phyloP scores from a whole-genome alignment of 2,888 invertebrate species.

The Trichopoda pennipes region DNA sequence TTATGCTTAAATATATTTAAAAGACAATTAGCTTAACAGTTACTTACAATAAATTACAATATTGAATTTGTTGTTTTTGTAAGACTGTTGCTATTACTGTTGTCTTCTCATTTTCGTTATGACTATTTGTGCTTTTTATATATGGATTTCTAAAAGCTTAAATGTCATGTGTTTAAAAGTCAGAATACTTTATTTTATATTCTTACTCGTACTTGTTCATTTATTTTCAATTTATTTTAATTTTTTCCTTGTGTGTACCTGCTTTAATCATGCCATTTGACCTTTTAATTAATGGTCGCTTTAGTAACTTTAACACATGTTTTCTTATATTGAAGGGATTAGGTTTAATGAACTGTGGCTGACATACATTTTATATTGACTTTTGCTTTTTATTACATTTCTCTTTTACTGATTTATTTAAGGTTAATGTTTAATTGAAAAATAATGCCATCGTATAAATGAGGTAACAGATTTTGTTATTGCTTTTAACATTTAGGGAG shows the following conservation, averaged over 20 bases:
- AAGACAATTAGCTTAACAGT: slow-evolving; percentile 72
- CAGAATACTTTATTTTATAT: no score
- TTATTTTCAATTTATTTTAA: not conserved
- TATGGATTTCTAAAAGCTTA: no score
- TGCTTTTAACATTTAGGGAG: no score
- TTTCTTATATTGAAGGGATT: slow-evolving; percentile 39
- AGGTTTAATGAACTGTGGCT: slow-evolving; percentile 45
- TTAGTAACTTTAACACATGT: slow-evolving; percentile 8
- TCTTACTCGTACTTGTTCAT: no score
- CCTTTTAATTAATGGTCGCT: slow-evolving; percentile 48
- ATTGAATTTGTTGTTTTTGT: slow-evolving; percentile 8
- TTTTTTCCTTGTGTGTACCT: not conserved
- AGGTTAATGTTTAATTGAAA: not conserved
- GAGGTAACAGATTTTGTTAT: no score
- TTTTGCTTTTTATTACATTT: not conserved
- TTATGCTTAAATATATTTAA: slow-evolving; percentile 61
- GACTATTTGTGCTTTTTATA: not conserved
- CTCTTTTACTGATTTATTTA: not conserved
- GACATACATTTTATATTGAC: slow-evolving; percentile 15
- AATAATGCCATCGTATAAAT: no score
- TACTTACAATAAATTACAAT: slow-evolving; percentile 70
- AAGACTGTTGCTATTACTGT: not conserved
- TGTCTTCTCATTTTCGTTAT: not conserved
- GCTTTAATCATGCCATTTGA: slow-evolving; percentile 36
- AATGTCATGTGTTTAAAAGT: no score